phyloP scores from a whole-genome alignment of 2,797 vertebrate species.

The Hemitrygon akajei region DNA sequence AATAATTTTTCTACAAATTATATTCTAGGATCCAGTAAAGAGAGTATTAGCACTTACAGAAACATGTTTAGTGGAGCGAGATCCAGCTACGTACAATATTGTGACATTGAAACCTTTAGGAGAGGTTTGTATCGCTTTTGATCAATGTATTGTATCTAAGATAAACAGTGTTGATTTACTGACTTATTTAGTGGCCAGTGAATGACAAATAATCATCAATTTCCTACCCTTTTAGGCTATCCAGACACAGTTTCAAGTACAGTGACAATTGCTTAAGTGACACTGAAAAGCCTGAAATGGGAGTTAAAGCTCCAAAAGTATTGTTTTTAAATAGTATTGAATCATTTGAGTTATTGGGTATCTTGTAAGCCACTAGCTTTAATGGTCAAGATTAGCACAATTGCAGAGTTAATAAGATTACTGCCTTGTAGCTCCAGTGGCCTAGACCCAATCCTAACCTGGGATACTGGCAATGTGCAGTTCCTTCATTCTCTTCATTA shows the following conservation, averaged over 20 bases:
- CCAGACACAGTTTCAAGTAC: background rate
- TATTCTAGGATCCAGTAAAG: constrained; percentile 80
- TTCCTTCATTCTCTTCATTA: too few relatives aligned
- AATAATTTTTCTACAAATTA: background rate
- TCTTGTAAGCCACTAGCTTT: background rate
- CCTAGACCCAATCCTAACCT: too few relatives aligned
- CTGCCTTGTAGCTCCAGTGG: too few relatives aligned
- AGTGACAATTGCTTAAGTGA: background rate
- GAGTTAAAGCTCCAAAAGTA: background rate
- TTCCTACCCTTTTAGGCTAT: background rate
- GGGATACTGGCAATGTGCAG: too few relatives aligned
- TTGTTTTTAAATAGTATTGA: background rate
- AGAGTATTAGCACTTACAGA: constrained; percentile 89
- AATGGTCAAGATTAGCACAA: too few relatives aligned
- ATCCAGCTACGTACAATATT: constrained; percentile 95
- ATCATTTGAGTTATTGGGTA: background rate
- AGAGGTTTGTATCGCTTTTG: constrained; percentile 62
- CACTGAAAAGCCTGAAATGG: background rate
- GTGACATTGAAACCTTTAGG: constrained; percentile 90
- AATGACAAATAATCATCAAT: background rate
- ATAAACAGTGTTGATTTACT: background rate
- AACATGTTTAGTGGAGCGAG: constrained; percentile 91
- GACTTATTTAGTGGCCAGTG: too few relatives aligned
- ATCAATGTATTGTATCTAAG: background rate
- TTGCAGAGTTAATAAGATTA: too few relatives aligned